Base-by-base conservation (phyloP, 1,140 invertebrate genomes). In the Hydropsyche tenuis region DNA sequence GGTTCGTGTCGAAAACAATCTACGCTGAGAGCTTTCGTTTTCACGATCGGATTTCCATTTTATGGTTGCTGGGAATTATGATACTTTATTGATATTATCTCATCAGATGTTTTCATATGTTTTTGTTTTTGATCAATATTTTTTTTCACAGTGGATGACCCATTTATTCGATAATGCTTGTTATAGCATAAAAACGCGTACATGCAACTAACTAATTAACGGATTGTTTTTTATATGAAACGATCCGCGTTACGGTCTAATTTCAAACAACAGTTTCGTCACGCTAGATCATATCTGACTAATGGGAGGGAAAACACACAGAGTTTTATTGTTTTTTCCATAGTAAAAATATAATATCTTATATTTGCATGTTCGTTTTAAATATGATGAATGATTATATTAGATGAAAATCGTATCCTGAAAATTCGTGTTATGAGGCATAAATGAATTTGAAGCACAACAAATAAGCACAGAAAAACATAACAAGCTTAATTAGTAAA, bases 191-290 rank as follows among this genome's bases (percentile, higher is more conserved):
- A 53, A 53, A 53, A 18, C 14, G 16, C 2, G 18, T 20, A 53
- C 48, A 53, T 18, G 48, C 48, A 53, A 53, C 20, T 14, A 18
- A 53, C 48, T 18, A 53, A 53, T 53, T 53, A 53, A 9, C 20
- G 16, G 16, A 53, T 53, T 53, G 30, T 53, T 18, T 18, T 53
- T 18, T 16, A 20, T 53, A 18, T 53, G 20, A 18, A 53, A 18
- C 20, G 48, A 53, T 53, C 48, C 16, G 16, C 18, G 20, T 53
- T 18, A 53, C 1, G 16, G 48, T 18, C 48, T 20, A 53, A 53
- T 18, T 53, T 53, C 48, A 53, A 53, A 53, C 20, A 53, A 18
- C 48, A 53, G 20, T 53, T 53, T 53, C 48, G 48, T 53, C 48
- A 37, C 48, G 48, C 16, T 20, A 53, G 48, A 53, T 5, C 48